Evolutionary conservation across 2,888 invertebrate genomes (phyloP), one percentile per base, ranked within the genome.

Genomic region (Notodonta dromedarius): DNA sequence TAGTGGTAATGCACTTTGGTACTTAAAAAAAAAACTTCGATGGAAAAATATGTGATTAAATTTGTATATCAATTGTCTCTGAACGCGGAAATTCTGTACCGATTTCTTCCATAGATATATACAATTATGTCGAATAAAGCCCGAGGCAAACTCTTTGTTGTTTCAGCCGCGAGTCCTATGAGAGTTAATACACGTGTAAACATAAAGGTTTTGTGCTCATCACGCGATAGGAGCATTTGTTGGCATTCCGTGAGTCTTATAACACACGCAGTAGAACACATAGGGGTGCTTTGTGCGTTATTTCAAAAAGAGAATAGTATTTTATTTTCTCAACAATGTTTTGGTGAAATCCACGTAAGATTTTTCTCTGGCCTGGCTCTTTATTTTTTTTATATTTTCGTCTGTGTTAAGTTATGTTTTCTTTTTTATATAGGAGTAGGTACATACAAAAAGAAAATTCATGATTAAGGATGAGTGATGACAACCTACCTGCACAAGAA

Each of bases 171-270:
- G 40, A 9, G 40, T 40, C 40, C 40, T 7, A 40, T 6, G 40
- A 40, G 5, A 40, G 40, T 40, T 40, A 40, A 8, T 9, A 40
- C 40, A 40, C 40, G 40, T 48, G n/a, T 48, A n/a, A n/a, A 4
- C n/a, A 51, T 9, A 51, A 8, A 24, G 9, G 16, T 11, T 55
- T 40, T 40, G 44, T 24, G 11, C 56, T 14, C 11, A 12, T 50
- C 57, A 51, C 57, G 57, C 50, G 51, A 57, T 57, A 12, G 39
- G 8, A 51, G 40, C 57, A 40, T 57, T 57, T 57, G 40, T 24
- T 57, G 9, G 9, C 35, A 8, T 51, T 57, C n/a, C 32, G 46
- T 48, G 44, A 24, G 57, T 57, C 40, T 35, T 14, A 39, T 57
- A 50, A 40, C 57, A 40, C 50, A 57, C 12, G 11, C 11, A 39